phyloP scores from a whole-genome alignment of 2,888 invertebrate species.

The Caenorhabditis uteleia region DNA sequence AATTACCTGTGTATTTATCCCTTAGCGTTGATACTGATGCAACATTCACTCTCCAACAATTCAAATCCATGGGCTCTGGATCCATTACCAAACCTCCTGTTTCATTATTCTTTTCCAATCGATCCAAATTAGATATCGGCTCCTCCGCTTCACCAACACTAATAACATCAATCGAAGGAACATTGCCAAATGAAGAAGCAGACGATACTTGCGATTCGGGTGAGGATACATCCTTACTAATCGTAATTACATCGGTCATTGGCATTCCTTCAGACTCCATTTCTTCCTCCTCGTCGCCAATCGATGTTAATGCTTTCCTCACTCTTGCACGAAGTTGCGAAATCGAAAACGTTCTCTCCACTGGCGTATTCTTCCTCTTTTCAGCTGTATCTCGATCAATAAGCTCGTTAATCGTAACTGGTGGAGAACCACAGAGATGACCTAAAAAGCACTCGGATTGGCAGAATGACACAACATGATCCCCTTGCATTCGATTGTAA shows the following conservation, averaged over 20 bases:
- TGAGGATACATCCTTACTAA: slow-evolving; percentile 1
- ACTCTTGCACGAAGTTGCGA: slow-evolving; percentile 34
- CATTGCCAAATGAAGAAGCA: slow-evolving; percentile 16
- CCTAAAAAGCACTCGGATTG: slow-evolving; percentile 67
- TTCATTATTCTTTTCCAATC: slow-evolving; percentile 1
- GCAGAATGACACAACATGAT: slow-evolving; percentile 64
- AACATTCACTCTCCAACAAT: slow-evolving; percentile 63
- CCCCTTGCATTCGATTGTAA: slow-evolving; percentile 60
- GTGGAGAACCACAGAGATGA: slow-evolving; percentile 63
- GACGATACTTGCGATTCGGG: slow-evolving; percentile 24
- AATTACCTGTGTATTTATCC: slow-evolving; percentile 46
- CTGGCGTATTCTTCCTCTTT: slow-evolving; percentile 5
- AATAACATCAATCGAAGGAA: slow-evolving; percentile 41
- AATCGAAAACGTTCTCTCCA: slow-evolving; percentile 28
- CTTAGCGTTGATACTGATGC: slow-evolving; percentile 59
- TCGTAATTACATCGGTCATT: not conserved
- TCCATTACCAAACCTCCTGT: slow-evolving; percentile 42
- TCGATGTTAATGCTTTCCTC: slow-evolving; percentile 27
- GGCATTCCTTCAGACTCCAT: not conserved
- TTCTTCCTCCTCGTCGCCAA: slow-evolving; percentile 21
- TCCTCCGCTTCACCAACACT: slow-evolving; percentile 6
- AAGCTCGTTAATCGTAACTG: slow-evolving; percentile 59
- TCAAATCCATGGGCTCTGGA: slow-evolving; percentile 53
- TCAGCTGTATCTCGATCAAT: slow-evolving; percentile 33
- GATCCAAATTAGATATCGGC: not conserved